Evolutionary conservation across 2,113 vertebrate genomes (phyloP), one percentile per base, ranked within the genome.

Genomic region (Eulacestoma nigropectus): DNA sequence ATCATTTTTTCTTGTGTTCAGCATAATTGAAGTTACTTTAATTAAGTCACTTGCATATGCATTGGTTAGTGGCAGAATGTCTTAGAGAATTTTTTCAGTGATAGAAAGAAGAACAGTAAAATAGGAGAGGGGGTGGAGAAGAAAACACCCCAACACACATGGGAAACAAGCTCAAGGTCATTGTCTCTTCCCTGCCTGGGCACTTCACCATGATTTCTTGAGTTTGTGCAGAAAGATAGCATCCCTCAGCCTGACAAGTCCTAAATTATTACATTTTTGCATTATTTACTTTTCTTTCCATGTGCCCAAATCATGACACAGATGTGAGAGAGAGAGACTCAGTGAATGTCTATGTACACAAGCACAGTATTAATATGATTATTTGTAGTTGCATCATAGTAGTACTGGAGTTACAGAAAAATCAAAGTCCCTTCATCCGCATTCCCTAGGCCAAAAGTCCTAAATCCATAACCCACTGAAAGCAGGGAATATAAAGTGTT

Each of bases 1-100:
- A 96, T 87, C 84, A 84, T 88, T 95, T 80, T 97, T 95, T 95
- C 63, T 95, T 97, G 60, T 93, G 90, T 97, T 92, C 68, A 77
- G 59, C 37, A 95, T 77, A 97, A 90, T 13, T 97, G 53, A 95
- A 79, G 20, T 83, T 90, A 69, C 91, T 97, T 97, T 96, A 93
- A 96, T 97, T 95, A 92, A 96, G 94, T 94, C 75, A 91, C 50
- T 96, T 96, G 87, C 85, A 86, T 81, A 73, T 69, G 35, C 63
- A 94, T 56, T 67, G 50, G 90, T 94, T 84, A 11, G 84, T 81
- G 64, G n/a, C 85, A 96, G 59, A 60, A 96, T 82, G 37, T 72
- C 94, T 95, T 90, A 88, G 26, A 88, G 53, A 96, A 83, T 94
- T 94, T 96, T 96, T 95, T 63, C 81, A 94, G 63, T 47, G 42